These are phyloP conservation scores for Tipula unca DNA, from an alignment of 2,888 invertebrate genomes.

Conservation along the genomic window DNA sequence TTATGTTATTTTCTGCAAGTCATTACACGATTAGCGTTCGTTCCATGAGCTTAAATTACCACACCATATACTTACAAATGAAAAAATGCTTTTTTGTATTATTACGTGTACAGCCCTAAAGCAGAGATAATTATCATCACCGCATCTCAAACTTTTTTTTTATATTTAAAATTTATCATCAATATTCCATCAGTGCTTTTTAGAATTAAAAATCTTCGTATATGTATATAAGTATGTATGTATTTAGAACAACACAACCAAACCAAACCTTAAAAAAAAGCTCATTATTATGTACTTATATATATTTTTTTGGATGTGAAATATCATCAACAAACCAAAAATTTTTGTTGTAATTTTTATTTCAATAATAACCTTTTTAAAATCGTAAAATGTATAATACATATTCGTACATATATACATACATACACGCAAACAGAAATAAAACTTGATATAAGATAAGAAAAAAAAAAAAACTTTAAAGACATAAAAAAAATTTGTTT, in stretches of 20 bases:
- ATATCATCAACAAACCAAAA: not conserved
- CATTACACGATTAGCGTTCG: not conserved
- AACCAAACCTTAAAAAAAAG: not conserved
- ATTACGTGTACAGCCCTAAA: not conserved
- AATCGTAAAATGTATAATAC: not conserved
- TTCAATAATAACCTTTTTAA: not conserved
- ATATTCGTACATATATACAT: not conserved
- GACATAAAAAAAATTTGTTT: slow-evolving; percentile 3
- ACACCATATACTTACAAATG: not conserved
- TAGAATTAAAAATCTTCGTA: not conserved
- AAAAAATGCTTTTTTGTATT: not conserved
- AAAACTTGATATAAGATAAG: not conserved
- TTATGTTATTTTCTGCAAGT: not conserved
- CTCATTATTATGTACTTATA: not conserved
- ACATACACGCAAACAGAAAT: not conserved
- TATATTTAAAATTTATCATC: not conserved
- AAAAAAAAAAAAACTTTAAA: slow-evolving; percentile 14
- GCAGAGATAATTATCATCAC: not conserved
- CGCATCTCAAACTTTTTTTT: not conserved
- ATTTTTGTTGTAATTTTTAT: not conserved
- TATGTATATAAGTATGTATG: not conserved
- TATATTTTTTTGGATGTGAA: not conserved
- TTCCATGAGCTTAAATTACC: not conserved
- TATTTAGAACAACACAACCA: not conserved
- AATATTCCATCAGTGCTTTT: not conserved